These are phyloP conservation scores for Heterodera filipjevi DNA, from an alignment of 2,888 invertebrate genomes.

Conservation along the genomic window DNA sequence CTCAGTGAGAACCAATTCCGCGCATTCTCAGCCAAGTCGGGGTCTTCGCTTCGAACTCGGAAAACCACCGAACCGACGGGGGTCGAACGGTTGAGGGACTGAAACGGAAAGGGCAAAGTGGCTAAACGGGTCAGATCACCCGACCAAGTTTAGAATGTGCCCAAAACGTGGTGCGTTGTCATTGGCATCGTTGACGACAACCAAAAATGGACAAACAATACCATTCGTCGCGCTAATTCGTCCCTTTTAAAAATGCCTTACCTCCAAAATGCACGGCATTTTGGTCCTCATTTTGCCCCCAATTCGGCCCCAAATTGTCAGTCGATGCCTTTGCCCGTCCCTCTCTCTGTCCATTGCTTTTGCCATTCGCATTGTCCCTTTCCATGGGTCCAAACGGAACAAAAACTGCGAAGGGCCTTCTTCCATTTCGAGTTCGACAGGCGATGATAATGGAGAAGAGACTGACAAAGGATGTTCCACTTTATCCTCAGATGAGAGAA, in stretches of 20 bases:
- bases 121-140: neutral
- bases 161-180: conserved; percentile 56
- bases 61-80: neutral
- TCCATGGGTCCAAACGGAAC: neutral
- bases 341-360: conserved; percentile 11
- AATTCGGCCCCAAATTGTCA: neutral
- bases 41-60: neutral
- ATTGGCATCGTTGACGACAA: conserved; percentile 47
- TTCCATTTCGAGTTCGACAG: neutral
- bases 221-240: neutral
- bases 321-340: neutral
- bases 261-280: conserved; percentile 1
- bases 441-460: neutral
- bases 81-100: neutral
- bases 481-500: neutral
- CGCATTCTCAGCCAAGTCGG: conserved; percentile 4
- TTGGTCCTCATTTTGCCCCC: neutral
- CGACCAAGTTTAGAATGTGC: neutral
- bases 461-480: neutral
- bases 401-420: neutral
- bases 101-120: neutral
- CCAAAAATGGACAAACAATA: neutral
- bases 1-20: neutral
- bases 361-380: neutral
- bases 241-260: neutral